These are phyloP conservation scores for Galemys pyrenaicus DNA, from an alignment of 2,113 vertebrate species.

Conservation along the genomic window DNA sequence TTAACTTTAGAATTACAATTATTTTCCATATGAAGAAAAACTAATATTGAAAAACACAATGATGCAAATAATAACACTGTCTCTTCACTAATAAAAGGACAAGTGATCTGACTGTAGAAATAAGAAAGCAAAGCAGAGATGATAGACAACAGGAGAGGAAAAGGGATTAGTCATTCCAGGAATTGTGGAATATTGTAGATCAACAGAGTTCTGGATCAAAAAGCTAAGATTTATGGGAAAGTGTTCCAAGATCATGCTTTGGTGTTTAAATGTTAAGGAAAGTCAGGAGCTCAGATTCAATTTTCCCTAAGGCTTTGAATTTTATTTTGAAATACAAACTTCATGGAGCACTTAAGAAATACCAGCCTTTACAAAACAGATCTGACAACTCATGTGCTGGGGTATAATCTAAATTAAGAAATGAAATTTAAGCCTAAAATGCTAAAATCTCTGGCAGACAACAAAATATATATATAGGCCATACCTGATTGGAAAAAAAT, in stretches of 20 bases:
- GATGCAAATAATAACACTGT: not conserved
- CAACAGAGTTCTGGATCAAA: conserved; percentile 41
- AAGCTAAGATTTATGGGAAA: conserved; percentile 39
- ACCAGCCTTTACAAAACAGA: conserved; percentile 77
- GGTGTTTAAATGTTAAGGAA: conserved; percentile 61
- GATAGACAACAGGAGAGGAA: not conserved
- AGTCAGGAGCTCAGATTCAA: conserved; percentile 54
- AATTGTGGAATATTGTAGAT: conserved; percentile 9
- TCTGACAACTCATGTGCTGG: conserved; percentile 75
- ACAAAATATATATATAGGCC: conserved; percentile 18
- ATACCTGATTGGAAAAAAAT: conserved; percentile 65
- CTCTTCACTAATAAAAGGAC: not conserved
- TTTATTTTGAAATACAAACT: conserved; percentile 74
- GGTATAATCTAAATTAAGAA: conserved; percentile 77
- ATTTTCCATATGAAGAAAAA: conserved; percentile 44
- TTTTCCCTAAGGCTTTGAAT: conserved; percentile 59
- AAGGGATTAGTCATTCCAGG: not conserved
- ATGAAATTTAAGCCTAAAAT: conserved; percentile 78
- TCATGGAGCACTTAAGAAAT: conserved; percentile 75
- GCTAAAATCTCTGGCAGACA: conserved; percentile 73
- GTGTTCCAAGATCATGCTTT: conserved; percentile 30
- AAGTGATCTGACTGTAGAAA: not conserved
- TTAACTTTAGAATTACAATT: not conserved
- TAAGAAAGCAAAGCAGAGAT: not conserved
- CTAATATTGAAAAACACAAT: conserved; percentile 8